Evolutionary conservation across 2,888 invertebrate genomes (phyloP).

Genomic region (Dichetophora obliterata): DNA sequence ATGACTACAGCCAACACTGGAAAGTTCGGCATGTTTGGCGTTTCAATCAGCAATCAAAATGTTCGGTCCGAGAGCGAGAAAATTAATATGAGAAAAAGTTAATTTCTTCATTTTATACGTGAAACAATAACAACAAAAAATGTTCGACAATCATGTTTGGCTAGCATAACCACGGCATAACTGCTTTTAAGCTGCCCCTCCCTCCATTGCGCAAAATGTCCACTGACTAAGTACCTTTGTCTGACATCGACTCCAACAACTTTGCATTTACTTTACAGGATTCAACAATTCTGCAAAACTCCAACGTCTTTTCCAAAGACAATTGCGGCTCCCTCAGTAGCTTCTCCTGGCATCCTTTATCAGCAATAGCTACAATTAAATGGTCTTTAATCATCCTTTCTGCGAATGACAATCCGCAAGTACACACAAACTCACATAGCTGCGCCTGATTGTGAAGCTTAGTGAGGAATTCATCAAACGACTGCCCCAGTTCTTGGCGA

Average conservation of each 20-base stretch:
- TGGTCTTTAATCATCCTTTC: background rate
- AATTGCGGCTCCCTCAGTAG: background rate
- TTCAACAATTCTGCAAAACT: background rate
- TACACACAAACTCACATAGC: constrained; percentile 22
- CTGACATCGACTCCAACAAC: background rate
- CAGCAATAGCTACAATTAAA: background rate
- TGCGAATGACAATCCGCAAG: background rate
- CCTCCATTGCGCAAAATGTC: background rate
- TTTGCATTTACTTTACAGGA: background rate
- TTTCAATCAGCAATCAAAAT: no score
- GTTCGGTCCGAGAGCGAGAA: no score
- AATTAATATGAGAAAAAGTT: no score
- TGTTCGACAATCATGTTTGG: no score
- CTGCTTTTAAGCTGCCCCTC: background rate
- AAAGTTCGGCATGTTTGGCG: no score
- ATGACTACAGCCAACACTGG: no score
- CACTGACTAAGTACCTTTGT: background rate
- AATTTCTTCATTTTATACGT: no score
- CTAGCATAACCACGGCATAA: no score
- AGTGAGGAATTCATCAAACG: constrained; percentile 33
- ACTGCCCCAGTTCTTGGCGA: constrained; percentile 23
- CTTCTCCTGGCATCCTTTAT: background rate
- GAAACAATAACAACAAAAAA: no score
- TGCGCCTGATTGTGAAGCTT: constrained; percentile 30
- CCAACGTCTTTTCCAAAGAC: background rate